A percentile compares a stretch with the other conserved stretches of the same genome.
phyloP scores from a whole-genome alignment of 2,113 vertebrate genomes.

The Morone chrysops region DNA sequence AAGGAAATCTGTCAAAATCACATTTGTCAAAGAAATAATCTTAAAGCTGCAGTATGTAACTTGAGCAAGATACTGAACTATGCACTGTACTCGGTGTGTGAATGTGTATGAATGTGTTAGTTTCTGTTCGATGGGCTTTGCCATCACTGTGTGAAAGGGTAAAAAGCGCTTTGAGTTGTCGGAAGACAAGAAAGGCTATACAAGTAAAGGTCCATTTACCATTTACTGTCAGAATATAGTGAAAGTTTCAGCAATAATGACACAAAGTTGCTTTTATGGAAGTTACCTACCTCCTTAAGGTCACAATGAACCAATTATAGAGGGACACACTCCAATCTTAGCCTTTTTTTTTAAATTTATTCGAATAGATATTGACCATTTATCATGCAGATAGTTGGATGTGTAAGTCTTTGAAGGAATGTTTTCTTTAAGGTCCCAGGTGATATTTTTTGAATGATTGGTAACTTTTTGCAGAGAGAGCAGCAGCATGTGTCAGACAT shows the following conservation, averaged over 20 bases:
- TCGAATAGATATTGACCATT: background rate
- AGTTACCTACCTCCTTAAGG: background rate
- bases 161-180: too few relatives aligned
- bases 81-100: too few relatives aligned
- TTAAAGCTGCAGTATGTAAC: too few relatives aligned
- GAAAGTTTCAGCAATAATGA: too few relatives aligned
- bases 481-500: slow-evolving; percentile 30
- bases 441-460: slow-evolving; percentile 32
- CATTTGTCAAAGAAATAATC: background rate
- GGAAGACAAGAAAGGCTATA: too few relatives aligned
- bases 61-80: too few relatives aligned
- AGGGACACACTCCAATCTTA: background rate
- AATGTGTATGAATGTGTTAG: too few relatives aligned
- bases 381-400: background rate
- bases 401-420: slow-evolving; percentile 2
- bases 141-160: too few relatives aligned
- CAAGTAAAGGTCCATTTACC: too few relatives aligned
- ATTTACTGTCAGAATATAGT: too few relatives aligned
- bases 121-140: too few relatives aligned
- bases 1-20: background rate
- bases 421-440: slow-evolving; percentile 9
- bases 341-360: background rate
- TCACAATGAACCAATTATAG: background rate
- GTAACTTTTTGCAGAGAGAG: slow-evolving; percentile 12
- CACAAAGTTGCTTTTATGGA: too few relatives aligned